These are phyloP conservation scores for Amphiduros pacificus DNA, from an alignment of 2,888 invertebrate genomes.

Conservation along the genomic window DNA sequence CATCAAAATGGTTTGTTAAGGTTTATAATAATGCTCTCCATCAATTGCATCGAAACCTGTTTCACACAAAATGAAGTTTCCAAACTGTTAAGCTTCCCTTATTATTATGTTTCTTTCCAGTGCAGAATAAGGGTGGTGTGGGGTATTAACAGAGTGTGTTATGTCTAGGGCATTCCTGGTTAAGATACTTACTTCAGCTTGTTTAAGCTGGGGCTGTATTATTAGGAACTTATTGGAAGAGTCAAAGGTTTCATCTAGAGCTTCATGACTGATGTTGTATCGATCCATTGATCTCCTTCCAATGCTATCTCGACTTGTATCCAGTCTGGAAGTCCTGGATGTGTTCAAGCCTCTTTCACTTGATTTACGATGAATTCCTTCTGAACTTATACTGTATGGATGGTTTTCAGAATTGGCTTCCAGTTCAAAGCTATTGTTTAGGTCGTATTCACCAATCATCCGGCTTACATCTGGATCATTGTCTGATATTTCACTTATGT, in stretches of 20 bases:
- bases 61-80: too few relatives aligned
- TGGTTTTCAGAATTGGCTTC: not conserved
- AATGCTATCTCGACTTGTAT: constrained; percentile 12
- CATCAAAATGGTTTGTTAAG: too few relatives aligned
- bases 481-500: constrained; percentile 28
- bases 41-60: too few relatives aligned
- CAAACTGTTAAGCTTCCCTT: too few relatives aligned
- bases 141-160: too few relatives aligned
- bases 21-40: too few relatives aligned
- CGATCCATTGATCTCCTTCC: constrained; percentile 1
- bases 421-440: constrained; percentile 29
- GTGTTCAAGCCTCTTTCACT: not conserved
- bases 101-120: too few relatives aligned
- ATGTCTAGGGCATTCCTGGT: too few relatives aligned
- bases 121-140: too few relatives aligned
- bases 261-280: constrained; percentile 5
- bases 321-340: not conserved
- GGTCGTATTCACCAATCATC: constrained; percentile 29
- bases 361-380: not conserved
- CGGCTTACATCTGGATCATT: constrained; percentile 32
- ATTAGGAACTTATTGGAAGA: constrained; percentile 19
- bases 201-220: constrained; percentile 26
- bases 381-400: not conserved
- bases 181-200: constrained; percentile 25
- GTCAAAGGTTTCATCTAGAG: constrained; percentile 6